Conservation (phyloP, 2,113 vertebrate genomes). For the Atlantisia rogersi region DNA sequence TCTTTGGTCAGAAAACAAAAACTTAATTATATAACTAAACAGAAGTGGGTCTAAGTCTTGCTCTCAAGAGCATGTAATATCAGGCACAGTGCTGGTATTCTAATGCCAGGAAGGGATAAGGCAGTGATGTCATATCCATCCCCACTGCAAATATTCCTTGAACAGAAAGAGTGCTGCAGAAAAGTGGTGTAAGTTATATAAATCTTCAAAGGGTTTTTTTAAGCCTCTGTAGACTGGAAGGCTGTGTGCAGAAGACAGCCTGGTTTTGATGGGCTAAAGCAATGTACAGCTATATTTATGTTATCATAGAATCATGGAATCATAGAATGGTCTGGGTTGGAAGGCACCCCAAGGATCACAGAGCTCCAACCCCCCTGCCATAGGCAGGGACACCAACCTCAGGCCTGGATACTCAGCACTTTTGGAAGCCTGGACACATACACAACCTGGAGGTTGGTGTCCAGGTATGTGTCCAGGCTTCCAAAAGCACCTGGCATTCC, state of each 20-base stretch:
- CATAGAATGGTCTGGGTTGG: too few species aligned
- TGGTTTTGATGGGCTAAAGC: not conserved
- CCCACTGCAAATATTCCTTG: not conserved
- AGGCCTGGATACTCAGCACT: too few species aligned
- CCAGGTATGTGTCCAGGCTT: not conserved
- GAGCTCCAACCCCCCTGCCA: too few species aligned
- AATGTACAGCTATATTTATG: not conserved
- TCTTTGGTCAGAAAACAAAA: not conserved
- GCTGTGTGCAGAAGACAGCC: not conserved
- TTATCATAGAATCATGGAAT: too few species aligned
- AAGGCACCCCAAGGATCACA: too few species aligned
- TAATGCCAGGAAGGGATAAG: not conserved
- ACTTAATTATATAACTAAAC: too few species aligned
- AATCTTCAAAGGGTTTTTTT: not conserved
- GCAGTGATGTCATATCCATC: not conserved
- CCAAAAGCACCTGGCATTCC: not conserved
- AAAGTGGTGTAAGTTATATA: not conserved
- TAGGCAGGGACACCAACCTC: too few species aligned
- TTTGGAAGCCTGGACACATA: too few species aligned
- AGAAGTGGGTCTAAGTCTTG: not conserved
- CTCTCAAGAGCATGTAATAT: not conserved
- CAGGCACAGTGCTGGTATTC: not conserved
- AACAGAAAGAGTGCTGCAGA: not conserved
- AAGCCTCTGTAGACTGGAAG: not conserved
- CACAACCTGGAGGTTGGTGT: too few species aligned